Evolutionary conservation across 2,113 vertebrate genomes (phyloP), one percentile per base, ranked within the genome.

Genomic region (Cariama cristata): DNA sequence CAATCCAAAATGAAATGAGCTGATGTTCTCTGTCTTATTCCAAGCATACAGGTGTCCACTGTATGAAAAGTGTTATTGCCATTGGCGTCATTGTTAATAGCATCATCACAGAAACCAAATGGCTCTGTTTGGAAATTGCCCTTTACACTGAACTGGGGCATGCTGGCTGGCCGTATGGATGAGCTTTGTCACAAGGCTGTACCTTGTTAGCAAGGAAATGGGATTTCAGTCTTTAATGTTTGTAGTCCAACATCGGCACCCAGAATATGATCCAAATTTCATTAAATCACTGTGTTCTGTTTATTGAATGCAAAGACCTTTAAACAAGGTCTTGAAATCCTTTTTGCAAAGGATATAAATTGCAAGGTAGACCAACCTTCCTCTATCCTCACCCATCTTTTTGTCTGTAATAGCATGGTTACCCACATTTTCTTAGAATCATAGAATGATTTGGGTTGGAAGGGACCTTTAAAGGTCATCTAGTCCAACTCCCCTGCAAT

Each of bases 11-110:
- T 12, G 71, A 69, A 66, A 88, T 4, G 92, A 93, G 88, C 79
- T 92, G 90, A 44, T 82, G 74, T 73, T 83, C 58, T n/a, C 27
- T 73, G 6, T 58, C 58, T 66, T 40, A 3, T 82, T 97, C 96
- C 97, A 96, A 58, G 58, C 62, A 75, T 50, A 28, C 90, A 95
- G 96, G 97, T 94, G 93, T 73, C 88, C 62, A 19, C 14, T 86
- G 92, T 38, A 28, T 42, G 79, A 82, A 24, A 64, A 88, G 28
- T 53, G 77, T 69, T 58, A 83, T 58, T 96, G 90, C 73, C 58
- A 14, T 18, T 93, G 91, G 91, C 93, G 73, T 72, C 22, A 6
- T 3, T 52, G 59, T 11, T 49, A 13, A 80, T 15, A 27, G 56
- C 27, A 58, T 76, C 91, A 91, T 69, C 84, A 28, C 74, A 42